A percentile compares a stretch with the other conserved stretches of the same genome.
Conservation (phyloP, 2,113 vertebrate genomes). For the Forbesichthys papilliferus region DNA sequence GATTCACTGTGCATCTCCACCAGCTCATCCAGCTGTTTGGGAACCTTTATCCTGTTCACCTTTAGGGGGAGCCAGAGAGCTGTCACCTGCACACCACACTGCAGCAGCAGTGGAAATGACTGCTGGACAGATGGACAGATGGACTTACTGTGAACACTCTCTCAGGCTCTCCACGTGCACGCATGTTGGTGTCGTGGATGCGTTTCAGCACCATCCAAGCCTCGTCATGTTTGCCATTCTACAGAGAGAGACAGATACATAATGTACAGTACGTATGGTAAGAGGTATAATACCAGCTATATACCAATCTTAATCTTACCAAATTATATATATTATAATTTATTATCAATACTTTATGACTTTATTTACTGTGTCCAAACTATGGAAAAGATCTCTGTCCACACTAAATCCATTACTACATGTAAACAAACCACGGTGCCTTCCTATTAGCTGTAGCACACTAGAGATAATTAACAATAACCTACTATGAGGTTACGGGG, state of each 20-base stretch:
- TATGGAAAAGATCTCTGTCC: too few relatives aligned
- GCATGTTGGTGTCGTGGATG: slow-evolving; percentile 99
- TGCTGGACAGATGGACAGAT: background rate
- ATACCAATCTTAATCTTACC: too few relatives aligned
- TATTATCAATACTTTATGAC: too few relatives aligned
- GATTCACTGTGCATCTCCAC: slow-evolving; percentile 94
- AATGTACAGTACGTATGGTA: too few relatives aligned
- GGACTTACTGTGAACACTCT: slow-evolving; percentile 97
- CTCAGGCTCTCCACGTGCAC: slow-evolving; percentile 94
- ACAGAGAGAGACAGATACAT: slow-evolving; percentile 7
- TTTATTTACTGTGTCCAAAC: too few relatives aligned
- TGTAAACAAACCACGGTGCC: too few relatives aligned
- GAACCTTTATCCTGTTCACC: slow-evolving; percentile 96
- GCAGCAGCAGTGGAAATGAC: background rate
- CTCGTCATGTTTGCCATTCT: slow-evolving; percentile 97
- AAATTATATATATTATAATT: too few relatives aligned
- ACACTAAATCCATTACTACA: too few relatives aligned
- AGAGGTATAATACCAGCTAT: too few relatives aligned
- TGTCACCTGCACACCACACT: slow-evolving; percentile 24
- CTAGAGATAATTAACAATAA: too few relatives aligned
- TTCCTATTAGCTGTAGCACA: too few relatives aligned
- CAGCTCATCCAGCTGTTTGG: slow-evolving; percentile 93
- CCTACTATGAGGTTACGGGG: too few relatives aligned
- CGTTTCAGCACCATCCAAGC: slow-evolving; percentile 99
- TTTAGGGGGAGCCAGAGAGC: slow-evolving; percentile 69